These are phyloP conservation scores for Anguilla pacifica DNA, from an alignment of 2,797 vertebrate species.

Conservation along the genomic window DNA sequence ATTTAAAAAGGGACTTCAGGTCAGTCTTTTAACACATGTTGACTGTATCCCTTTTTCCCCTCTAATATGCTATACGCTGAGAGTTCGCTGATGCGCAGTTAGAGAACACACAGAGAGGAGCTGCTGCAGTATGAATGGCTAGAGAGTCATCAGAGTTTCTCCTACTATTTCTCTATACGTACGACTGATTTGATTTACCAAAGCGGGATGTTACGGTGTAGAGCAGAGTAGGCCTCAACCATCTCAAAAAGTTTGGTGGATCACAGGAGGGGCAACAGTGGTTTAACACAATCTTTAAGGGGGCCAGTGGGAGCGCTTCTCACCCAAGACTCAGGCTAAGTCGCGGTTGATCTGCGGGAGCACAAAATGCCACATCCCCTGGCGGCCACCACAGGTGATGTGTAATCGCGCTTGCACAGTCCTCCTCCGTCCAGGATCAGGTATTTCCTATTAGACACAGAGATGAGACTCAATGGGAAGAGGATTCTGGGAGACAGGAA, in stretches of 20 bases:
- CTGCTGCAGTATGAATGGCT: background rate
- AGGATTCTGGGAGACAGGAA: constrained; percentile 62
- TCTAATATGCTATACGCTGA: background rate
- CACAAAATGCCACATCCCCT: constrained; percentile 79
- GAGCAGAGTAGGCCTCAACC: background rate
- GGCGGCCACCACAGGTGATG: constrained; percentile 70
- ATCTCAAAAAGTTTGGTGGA: background rate
- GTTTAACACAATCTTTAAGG: constrained; percentile 23
- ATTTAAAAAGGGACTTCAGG: background rate
- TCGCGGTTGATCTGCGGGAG: constrained; percentile 67
- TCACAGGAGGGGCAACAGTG: constrained; percentile 18
- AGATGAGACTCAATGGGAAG: constrained; percentile 56
- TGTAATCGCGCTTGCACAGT: constrained; percentile 71
- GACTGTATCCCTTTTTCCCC: background rate
- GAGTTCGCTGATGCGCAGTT: background rate
- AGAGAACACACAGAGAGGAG: background rate
- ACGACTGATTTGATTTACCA: too few species aligned
- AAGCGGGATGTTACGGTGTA: background rate
- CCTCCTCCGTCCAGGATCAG: constrained; percentile 70
- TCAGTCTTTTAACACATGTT: background rate
- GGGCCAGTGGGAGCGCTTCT: background rate
- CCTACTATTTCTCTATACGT: background rate
- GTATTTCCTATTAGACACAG: constrained; percentile 79
- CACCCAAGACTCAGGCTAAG: constrained; percentile 60
- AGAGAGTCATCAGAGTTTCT: background rate